Percentiles rank a stretch among this genome's conserved stretches.
phyloP scores from a whole-genome alignment of 2,113 vertebrate genomes.

The Danionella cerebrum region DNA sequence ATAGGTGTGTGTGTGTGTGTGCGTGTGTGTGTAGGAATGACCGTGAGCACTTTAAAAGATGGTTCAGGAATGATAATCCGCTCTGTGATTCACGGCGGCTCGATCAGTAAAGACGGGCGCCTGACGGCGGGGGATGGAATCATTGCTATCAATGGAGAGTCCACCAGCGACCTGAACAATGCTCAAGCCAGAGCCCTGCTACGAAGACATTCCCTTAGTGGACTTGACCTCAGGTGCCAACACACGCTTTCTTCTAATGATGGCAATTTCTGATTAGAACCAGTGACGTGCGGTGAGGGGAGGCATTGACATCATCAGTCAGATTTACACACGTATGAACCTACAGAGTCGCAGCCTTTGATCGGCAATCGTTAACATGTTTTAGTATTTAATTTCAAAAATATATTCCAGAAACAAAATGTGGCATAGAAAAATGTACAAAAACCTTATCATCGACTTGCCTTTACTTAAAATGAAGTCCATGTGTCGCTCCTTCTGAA shows the following conservation, averaged over 20 bases:
- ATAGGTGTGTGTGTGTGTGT: conserved; percentile 54
- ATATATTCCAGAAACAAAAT: too few species aligned
- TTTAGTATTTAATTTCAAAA: too few species aligned
- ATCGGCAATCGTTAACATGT: too few species aligned
- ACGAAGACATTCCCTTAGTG: conserved; percentile 86
- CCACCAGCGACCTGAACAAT: conserved; percentile 75
- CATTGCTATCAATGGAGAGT: conserved; percentile 84
- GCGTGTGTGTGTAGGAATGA: conserved; percentile 77
- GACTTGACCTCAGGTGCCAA: conserved; percentile 81
- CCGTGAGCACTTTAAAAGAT: conserved; percentile 87
- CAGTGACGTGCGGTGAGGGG: too few species aligned
- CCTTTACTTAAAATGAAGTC: too few species aligned
- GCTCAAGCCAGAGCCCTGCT: conserved; percentile 85
- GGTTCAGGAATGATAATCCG: conserved; percentile 89
- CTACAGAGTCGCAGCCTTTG: too few species aligned
- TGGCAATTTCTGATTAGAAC: too few species aligned
- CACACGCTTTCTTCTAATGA: background rate
- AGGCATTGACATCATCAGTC: too few species aligned
- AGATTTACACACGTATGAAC: too few species aligned
- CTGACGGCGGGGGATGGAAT: conserved; percentile 86
- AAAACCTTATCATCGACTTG: too few species aligned
- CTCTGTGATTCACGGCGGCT: conserved; percentile 85
- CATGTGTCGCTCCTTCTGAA: too few species aligned
- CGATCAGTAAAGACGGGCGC: conserved; percentile 85
- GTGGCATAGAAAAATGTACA: too few species aligned